Evolutionary conservation across 2,797 vertebrate genomes (phyloP).

Genomic region (Cheirogaleus major): DNA sequence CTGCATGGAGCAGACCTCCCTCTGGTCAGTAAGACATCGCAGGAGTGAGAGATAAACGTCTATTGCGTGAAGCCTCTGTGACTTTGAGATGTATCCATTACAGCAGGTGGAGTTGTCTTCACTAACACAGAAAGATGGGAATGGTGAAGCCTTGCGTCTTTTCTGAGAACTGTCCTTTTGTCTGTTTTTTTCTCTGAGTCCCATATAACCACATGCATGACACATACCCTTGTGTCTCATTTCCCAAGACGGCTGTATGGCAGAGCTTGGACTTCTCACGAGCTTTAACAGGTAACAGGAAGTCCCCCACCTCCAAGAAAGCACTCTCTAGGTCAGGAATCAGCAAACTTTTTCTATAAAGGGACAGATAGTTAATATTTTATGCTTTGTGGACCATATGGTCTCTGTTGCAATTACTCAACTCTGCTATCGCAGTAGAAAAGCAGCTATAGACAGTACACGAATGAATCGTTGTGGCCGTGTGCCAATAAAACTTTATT

Average conservation of each 20-base stretch:
- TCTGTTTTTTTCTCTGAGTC: neutral
- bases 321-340: neutral
- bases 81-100: neutral
- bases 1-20: neutral
- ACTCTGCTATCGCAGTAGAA: neutral
- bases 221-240: neutral
- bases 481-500: conserved; percentile 34
- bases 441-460: neutral
- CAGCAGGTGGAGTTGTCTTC: neutral
- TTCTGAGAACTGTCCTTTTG: neutral
- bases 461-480: neutral
- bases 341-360: neutral
- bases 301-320: neutral
- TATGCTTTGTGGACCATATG: neutral
- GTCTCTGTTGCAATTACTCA: neutral
- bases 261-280: neutral
- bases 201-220: neutral
- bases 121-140: neutral
- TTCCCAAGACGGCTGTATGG: neutral
- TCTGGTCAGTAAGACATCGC: neutral
- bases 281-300: neutral
- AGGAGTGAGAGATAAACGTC: neutral
- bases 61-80: neutral
- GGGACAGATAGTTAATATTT: neutral
- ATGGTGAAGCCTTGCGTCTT: neutral